phyloP scores from a whole-genome alignment of 2,113 vertebrate genomes.

The Empidonax traillii region DNA sequence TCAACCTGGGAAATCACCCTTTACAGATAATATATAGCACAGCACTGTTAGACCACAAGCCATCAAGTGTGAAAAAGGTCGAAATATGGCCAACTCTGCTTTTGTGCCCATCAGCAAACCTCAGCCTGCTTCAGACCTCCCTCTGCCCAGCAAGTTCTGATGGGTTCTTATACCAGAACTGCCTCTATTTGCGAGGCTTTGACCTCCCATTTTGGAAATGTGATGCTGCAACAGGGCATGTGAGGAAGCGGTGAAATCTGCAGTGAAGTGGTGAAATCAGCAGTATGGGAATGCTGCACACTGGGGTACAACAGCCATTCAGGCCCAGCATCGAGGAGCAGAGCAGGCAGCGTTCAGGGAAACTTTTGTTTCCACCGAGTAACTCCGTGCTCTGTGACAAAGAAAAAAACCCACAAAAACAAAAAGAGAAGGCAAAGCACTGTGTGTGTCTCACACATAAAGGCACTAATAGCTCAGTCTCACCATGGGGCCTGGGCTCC shows the following conservation, averaged over 20 bases:
- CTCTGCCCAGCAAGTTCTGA: background rate
- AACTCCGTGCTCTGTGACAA: background rate
- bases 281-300: background rate
- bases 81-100: background rate
- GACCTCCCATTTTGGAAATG: background rate
- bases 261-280: background rate
- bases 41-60: background rate
- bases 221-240: background rate
- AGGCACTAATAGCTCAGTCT: slow-evolving; percentile 42
- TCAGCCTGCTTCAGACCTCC: background rate
- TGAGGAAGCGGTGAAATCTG: background rate
- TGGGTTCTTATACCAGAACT: background rate
- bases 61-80: background rate
- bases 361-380: background rate
- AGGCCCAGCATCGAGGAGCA: background rate
- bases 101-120: background rate
- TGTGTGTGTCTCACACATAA: background rate
- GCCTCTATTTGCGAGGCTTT: background rate
- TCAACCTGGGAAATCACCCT: slow-evolving; percentile 28
- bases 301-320: background rate
- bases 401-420: background rate
- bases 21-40: background rate
- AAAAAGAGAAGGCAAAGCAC: background rate
- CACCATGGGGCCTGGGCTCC: slow-evolving; percentile 36
- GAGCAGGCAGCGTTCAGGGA: background rate